A percentile compares a stretch with the other conserved stretches of the same genome.
Conservation (phyloP, 2,888 invertebrate genomes). For the Calliphora vomitoria region DNA sequence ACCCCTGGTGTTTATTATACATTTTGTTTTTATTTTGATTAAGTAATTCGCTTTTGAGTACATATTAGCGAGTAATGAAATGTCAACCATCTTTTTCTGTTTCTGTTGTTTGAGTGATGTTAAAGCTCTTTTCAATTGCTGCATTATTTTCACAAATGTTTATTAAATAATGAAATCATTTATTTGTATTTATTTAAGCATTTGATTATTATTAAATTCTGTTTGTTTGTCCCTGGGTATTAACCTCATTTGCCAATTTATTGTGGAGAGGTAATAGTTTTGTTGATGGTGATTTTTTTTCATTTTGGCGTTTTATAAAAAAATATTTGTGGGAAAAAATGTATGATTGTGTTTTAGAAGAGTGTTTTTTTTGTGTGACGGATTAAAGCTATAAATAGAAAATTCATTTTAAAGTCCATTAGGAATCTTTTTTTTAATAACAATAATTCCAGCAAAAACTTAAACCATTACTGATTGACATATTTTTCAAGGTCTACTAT, state of each 20-base stretch:
- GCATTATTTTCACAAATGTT: slow-evolving; percentile 49
- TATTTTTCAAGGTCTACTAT: too few species aligned
- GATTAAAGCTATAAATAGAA: too few species aligned
- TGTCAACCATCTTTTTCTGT: not conserved
- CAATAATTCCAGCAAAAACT: too few species aligned
- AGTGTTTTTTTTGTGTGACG: too few species aligned
- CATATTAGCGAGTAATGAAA: not conserved
- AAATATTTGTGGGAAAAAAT: not conserved
- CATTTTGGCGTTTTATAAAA: not conserved
- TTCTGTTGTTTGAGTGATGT: slow-evolving; percentile 57
- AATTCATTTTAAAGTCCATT: too few species aligned
- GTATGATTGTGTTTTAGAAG: too few species aligned
- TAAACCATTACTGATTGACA: too few species aligned
- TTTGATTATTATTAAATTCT: slow-evolving; percentile 39
- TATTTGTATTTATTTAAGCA: slow-evolving; percentile 52
- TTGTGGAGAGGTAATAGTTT: not conserved
- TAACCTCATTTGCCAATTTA: slow-evolving; percentile 39
- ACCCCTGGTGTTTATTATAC: not conserved
- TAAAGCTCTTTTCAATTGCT: slow-evolving; percentile 72
- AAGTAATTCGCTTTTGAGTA: not conserved
- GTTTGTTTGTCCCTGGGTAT: slow-evolving; percentile 1
- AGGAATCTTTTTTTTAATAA: too few species aligned
- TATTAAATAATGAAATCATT: slow-evolving; percentile 36
- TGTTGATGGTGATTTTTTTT: too few species aligned
- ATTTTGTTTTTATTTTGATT: not conserved